Base-by-base conservation (phyloP, 2,113 vertebrate genomes). In the Ascaphus truei region DNA sequence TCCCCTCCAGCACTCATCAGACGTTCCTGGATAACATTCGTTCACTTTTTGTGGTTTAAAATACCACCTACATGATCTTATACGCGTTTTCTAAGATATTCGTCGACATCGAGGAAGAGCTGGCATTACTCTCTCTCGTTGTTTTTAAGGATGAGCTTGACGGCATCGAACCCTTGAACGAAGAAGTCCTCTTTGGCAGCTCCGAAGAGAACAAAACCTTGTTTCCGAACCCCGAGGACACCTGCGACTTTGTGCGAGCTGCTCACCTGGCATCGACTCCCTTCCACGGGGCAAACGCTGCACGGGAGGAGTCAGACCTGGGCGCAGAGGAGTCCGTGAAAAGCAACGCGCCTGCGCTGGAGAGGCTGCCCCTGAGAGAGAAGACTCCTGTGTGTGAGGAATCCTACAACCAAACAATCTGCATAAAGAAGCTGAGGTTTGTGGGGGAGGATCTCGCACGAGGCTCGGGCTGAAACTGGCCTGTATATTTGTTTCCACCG, bases 211-310 rank as follows among this genome's bases (percentile, higher is more conserved):
- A 91, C 71, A 86, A 87, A 62, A 89, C 79, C 15, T 78, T 94
- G 47, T 90, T 85, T 73, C 84, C 87, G 47, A 90, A 87, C 73
- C 92, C 90, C 3, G 91, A 94, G 64, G 85, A 94, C 68, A 93
- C 91, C 0, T 87, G 88, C 76, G 91, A 93, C 58, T 95, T 94
- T 8, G 84, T 78, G n/a, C 78, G 77, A 65, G 89, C 90, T 20
- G 86, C 92, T 39, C 88, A 69, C 8, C 74, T 93, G 73, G 91
- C 84, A 8, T 94, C 93, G 1, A 93, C 91, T 0, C 93, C 93
- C n/a, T 93, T 92, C 39, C 85, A 84, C 3, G 81, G 80, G 7
- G 30, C 69, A 16, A 31, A 33, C 15, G 66, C 76, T 75, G 76
- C 82, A 69, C 85, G 86, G 59, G 59, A 82, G 27, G 52, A 82